A percentile compares a stretch with the other conserved stretches of the same genome.
These are phyloP conservation scores for Acanthornis magna DNA, from an alignment of 2,797 vertebrate species.

Conservation along the genomic window DNA sequence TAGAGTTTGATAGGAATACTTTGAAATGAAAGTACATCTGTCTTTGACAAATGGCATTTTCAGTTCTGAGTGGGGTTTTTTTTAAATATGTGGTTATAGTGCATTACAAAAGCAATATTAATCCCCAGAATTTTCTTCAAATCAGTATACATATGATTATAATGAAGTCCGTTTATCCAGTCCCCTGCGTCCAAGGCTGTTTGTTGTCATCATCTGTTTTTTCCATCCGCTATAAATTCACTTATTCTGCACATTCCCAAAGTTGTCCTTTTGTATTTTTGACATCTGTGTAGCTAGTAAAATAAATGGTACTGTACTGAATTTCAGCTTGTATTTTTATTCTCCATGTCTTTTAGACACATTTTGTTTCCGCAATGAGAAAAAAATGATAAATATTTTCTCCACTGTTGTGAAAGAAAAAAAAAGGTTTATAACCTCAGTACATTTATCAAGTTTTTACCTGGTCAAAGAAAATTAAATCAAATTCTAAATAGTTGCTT, in stretches of 20 bases:
- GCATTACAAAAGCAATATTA: constrained; percentile 55
- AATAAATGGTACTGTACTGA: background rate
- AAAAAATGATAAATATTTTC: constrained; percentile 39
- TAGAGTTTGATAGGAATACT: constrained; percentile 61
- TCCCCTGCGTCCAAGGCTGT: background rate
- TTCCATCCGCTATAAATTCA: background rate
- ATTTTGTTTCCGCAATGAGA: background rate
- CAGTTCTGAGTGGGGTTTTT: background rate
- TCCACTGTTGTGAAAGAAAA: constrained; percentile 21
- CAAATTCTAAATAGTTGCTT: constrained; percentile 58
- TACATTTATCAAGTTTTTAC: constrained; percentile 68
- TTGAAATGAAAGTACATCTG: constrained; percentile 65
- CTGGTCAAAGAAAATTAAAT: constrained; percentile 66
- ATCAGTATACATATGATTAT: constrained; percentile 31
- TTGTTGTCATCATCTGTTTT: background rate
- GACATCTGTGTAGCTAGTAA: background rate
- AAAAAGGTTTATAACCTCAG: constrained; percentile 38
- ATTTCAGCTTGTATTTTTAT: constrained; percentile 39
- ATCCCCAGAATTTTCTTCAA: constrained; percentile 53
- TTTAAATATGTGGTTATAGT: constrained; percentile 35
- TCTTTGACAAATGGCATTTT: constrained; percentile 57
- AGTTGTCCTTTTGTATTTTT: constrained; percentile 39
- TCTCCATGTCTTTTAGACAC: background rate
- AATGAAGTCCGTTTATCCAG: constrained; percentile 12
- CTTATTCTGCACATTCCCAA: background rate